Percentiles rank a stretch among this genome's conserved stretches.
Evolutionary conservation across 2,797 vertebrate genomes (phyloP).

Genomic region (Eulemur coronatus): DNA sequence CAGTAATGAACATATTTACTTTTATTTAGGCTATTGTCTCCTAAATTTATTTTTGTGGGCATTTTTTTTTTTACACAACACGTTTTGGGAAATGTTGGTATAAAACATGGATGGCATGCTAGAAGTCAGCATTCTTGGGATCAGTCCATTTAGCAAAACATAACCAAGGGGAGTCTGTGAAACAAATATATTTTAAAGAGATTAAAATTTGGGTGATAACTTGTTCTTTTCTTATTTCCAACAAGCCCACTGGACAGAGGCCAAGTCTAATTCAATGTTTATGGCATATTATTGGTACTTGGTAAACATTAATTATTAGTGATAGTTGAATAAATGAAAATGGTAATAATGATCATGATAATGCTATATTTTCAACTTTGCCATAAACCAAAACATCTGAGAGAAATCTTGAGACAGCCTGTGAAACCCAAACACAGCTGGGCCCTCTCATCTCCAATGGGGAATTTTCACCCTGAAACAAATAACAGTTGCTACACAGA

Average conservation of each 20-base stretch:
- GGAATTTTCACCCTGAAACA: slow-evolving; percentile 60
- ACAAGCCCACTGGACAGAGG: slow-evolving; percentile 73
- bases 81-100: slow-evolving; percentile 11
- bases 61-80: neutral
- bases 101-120: neutral
- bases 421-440: slow-evolving; percentile 80
- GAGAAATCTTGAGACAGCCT: slow-evolving; percentile 70
- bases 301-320: slow-evolving; percentile 80
- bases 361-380: slow-evolving; percentile 69
- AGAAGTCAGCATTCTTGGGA: slow-evolving; percentile 7
- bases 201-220: slow-evolving; percentile 62
- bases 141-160: slow-evolving; percentile 12
- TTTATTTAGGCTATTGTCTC: slow-evolving; percentile 18
- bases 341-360: slow-evolving; percentile 71
- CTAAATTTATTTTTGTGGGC: neutral
- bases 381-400: slow-evolving; percentile 77
- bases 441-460: slow-evolving; percentile 42
- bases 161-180: slow-evolving; percentile 5
- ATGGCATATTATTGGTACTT: slow-evolving; percentile 51
- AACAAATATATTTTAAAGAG: slow-evolving; percentile 44
- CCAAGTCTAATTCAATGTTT: slow-evolving; percentile 69
- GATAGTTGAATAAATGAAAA: slow-evolving; percentile 68
- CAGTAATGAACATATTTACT: neutral
- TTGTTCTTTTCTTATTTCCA: slow-evolving; percentile 57
- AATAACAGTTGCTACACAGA: slow-evolving; percentile 53